Evolutionary conservation across 2,113 vertebrate genomes (phyloP), one percentile per base, ranked within the genome.

Genomic region (Neolamprologus modestus): DNA sequence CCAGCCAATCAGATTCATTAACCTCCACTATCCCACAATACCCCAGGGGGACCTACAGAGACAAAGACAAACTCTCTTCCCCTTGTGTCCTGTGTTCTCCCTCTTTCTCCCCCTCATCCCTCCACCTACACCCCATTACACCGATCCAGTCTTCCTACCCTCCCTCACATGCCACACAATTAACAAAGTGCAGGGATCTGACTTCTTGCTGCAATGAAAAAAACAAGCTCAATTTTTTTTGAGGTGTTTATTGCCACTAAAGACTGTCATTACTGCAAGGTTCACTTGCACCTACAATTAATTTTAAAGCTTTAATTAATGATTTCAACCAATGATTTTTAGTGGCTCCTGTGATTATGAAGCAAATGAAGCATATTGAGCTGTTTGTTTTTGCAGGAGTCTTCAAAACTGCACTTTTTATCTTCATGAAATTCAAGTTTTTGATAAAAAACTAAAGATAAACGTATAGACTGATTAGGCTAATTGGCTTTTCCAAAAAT

Each of bases 1-100:
- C 61, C 87, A 94, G 84, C 93, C 94, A 95, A 96, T 95, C 95
- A 95, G 89, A 93, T 94, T 96, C 96, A 96, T 96, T 96, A 97
- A 96, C 95, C 96, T 95, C 93, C 89, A 95, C 92, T 86, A 94
- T 95, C 90, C 94, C 91, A 94, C 92, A 94, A 93, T 93, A 92
- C 94, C 95, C 88, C 87, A 68, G 37, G 87, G 92, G 91, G 81
- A 91, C 91, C 88, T 81, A 92, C 83, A 92, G 91, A 96, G 95
- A 96, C 94, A 97, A 95, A 96, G 95, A 96, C 95, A 96, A 96
- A 96, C 95, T 94, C 94, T 91, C 87, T 92, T 87, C 87, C 89
- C 86, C 91, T 86, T 87, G 94, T 93, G 94, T 94, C 93, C 95
- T 94, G 90, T 9, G 14, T 85, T 87, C 50, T 84, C 52, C 82